Base-by-base conservation (phyloP, 2,888 invertebrate species). In the Zaprionus bogoriensis region DNA sequence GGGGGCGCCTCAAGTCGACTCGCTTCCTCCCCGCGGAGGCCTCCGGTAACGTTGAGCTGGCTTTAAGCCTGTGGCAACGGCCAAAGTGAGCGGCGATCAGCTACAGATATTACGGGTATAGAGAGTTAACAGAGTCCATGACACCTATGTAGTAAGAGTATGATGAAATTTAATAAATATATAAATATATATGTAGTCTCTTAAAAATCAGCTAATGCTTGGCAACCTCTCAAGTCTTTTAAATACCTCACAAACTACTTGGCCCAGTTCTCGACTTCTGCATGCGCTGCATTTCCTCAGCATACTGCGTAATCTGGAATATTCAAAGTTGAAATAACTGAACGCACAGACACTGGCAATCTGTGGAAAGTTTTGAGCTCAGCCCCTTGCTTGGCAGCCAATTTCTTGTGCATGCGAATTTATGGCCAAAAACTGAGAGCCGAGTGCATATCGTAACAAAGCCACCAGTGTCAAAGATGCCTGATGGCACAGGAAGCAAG, bases 1-100 rank as follows among this genome's bases (percentile, higher is more conserved):
- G n/a, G n/a, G n/a, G 57, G 62, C 70, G 70, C 72, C 70, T 70
- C 70, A 70, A 72, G 72, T 70, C 70, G 70, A 72, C 70, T 70
- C 70, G 72, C 70, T 62, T 70, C 70, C 70, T 70, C 70, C 70
- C 12, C 70, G 70, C 17, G 70, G 70, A 54, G 70, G 70, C 70
- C 70, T 70, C 70, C 70, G 70, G 70, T 72, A 70, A 70, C 70
- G 70, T 70, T 72, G 27, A 45, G 23, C 45, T 50, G 64, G 20
- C 58, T 57, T 32, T 32, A 51, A 30, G n/a, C n/a, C n/a, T n/a
- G n/a, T n/a, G n/a, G n/a, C n/a, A 57, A 67, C 72, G 70, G 70
- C 70, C 39, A 70, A 70, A 54, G 72, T 70, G 70, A 70, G 70
- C 70, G 70, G 70, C 70, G 69, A 36, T 46, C 54, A 70, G 36